These are phyloP conservation scores for Ptilodon capucinus DNA, from an alignment of 2,888 invertebrate species.

Conservation along the genomic window DNA sequence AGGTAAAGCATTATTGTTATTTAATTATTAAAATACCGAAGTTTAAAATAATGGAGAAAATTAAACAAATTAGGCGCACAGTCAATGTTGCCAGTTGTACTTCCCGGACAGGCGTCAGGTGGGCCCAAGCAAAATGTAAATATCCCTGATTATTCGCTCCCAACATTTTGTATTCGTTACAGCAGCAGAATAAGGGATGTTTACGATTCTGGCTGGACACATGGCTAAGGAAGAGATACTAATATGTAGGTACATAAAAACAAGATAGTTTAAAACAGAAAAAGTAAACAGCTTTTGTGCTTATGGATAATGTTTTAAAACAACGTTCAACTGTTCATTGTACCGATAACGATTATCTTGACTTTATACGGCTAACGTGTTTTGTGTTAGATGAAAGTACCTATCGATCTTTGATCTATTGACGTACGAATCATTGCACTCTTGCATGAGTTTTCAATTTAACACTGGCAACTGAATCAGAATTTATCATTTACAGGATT, in stretches of 20 bases:
- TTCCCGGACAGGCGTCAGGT: slow-evolving; percentile 52
- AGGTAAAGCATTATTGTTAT: background rate
- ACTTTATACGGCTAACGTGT: background rate
- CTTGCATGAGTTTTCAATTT: no score
- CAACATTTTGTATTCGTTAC: slow-evolving; percentile 58
- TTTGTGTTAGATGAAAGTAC: background rate
- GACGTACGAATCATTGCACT: no score
- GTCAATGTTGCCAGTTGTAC: slow-evolving; percentile 24
- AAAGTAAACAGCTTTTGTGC: slow-evolving; percentile 20
- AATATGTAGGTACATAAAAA: slow-evolving; percentile 3
- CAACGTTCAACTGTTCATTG: background rate
- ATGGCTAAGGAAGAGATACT: background rate
- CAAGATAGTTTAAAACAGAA: slow-evolving; percentile 21
- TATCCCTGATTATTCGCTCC: slow-evolving; percentile 60
- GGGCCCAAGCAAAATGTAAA: slow-evolving; percentile 68
- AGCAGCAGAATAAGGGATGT: slow-evolving; percentile 53
- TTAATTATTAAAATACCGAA: slow-evolving; percentile 10
- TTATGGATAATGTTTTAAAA: slow-evolving; percentile 6
- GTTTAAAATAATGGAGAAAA: slow-evolving; percentile 27
- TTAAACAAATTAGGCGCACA: slow-evolving; percentile 39
- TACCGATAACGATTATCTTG: background rate
- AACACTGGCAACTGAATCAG: no score
- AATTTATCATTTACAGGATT: no score
- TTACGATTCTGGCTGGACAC: slow-evolving; percentile 42
- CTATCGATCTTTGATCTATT: no score